phyloP scores from a whole-genome alignment of 2,113 vertebrate species.

The Micromys minutus region DNA sequence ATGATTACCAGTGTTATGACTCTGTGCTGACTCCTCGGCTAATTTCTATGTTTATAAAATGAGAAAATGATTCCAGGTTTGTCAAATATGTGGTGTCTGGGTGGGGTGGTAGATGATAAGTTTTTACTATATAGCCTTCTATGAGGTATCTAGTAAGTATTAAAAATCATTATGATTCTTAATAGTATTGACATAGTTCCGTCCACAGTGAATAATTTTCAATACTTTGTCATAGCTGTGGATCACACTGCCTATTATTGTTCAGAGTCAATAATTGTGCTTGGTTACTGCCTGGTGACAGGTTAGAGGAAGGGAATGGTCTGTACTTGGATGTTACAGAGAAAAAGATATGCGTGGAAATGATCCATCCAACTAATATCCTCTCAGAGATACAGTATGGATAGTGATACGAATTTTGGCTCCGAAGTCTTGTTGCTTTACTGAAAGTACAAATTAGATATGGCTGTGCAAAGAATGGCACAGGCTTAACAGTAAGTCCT shows the following conservation, averaged over 20 bases:
- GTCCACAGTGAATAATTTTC: neutral
- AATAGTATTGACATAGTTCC: neutral
- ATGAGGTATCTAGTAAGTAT: neutral
- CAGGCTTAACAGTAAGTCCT: neutral
- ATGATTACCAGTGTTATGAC: neutral
- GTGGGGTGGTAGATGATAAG: neutral
- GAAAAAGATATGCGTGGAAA: neutral
- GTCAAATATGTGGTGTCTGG: neutral
- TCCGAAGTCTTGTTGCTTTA: neutral
- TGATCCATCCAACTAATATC: neutral
- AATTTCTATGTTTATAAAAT: neutral
- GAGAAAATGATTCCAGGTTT: neutral
- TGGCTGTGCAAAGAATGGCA: neutral
- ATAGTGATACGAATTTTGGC: neutral
- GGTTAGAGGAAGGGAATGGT: neutral
- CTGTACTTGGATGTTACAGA: neutral
- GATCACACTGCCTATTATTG: neutral
- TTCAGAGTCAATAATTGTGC: neutral
- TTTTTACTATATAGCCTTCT: neutral
- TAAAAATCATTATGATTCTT: constrained; percentile 5
- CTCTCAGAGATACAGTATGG: neutral
- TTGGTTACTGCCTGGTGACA: neutral
- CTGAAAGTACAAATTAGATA: neutral
- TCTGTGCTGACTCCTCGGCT: neutral
- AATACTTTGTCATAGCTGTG: neutral